Evolutionary conservation across 2,888 invertebrate genomes (phyloP), one percentile per base, ranked within the genome.

Genomic region (Acleris emargana): DNA sequence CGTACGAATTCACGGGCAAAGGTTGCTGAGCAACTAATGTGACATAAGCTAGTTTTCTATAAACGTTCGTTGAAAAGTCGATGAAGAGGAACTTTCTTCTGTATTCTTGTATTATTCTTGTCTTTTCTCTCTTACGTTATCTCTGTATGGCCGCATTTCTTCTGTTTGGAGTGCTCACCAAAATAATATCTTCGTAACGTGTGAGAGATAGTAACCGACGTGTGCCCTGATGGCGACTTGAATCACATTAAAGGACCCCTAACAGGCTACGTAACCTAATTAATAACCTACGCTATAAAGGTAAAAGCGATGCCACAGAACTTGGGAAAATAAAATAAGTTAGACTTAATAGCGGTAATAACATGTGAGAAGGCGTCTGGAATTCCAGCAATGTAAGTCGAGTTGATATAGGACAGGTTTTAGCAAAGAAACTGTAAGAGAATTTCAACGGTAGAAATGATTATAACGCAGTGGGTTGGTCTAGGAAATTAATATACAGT

Each of bases 391-490:
- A 58, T 43, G 43, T 51, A 32, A 63, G 53, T 25, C 42, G 18
- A 11, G 47, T 53, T 53, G 52, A 64, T 38, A 53, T 16, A 52
- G 38, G 58, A 53, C 58, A 47, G 58, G 58, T 58, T 38, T 64
- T 49, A 58, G 63, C 45, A 47, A 57, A 54, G 54, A 42, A 42
- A 49, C 13, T 32, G 32, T 32, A 32, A 2, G 32, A 13, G 52
- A 42, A 49, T 64, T 58, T 64, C 53, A 53, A 58, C 25, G 43
- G 38, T 38, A 64, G 47, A 58, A 58, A 64, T 22, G 50, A 51
- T 43, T 5, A 25, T 17, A 20, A 43, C 18, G 13, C 2, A 17
- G 32, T 5, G 17, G 38, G 51, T 7, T 5, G 3, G 18, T 11
- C 4, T 18, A 25, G 38, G 62, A 38, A 38, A 13, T 38, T 4